Evolutionary conservation across 2,888 invertebrate genomes (phyloP), one percentile per base, ranked within the genome.

Genomic region (Spisula subtruncata): DNA sequence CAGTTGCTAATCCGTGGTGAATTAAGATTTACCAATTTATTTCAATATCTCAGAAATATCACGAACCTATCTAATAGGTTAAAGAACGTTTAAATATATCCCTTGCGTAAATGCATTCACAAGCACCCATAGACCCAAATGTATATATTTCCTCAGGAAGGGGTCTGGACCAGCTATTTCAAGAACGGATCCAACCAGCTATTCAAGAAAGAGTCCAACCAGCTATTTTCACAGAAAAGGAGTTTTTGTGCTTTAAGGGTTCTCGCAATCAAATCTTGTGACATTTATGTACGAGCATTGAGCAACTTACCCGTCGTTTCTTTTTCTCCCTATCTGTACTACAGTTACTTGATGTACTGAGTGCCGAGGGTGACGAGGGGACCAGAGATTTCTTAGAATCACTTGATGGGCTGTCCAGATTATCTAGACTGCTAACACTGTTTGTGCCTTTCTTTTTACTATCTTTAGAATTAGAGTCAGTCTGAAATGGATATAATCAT

Each of bases 341-440:
- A 91, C 96, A 96, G 83, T 94, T 96, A 88, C 96, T 97, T 93
- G 96, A 96, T 35, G 95, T 96, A 92, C 96, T 96, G 66, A 95
- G 95, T n/a, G 94, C 95, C 56, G 96, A 96, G 5, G 96, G 96
- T 35, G 97, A 96, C 84, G 96, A 96, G 56, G 95, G 94, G n/a
- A 95, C 95, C 46, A 93, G 94, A 66, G 91, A 92, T 87, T 95
- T 94, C 86, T 94, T 94, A 4, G 93, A 92, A 71, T 94, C 94
- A 83, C 94, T 95, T 14, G 94, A 86, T 10, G 95, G 94, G 85
- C 94, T 94, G 86, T 95, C 95, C 6, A 95, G 92, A 84, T 95
- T 94, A 91, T 96, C 96, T 32, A 96, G 94, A 90, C 96, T 96
- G 85, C 94, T 95, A 46, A 94, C 95, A 92, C 96, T 94, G 83